A percentile compares a stretch with the other conserved stretches of the same genome.
Evolutionary conservation across 2,113 vertebrate species (phyloP).

Genomic region (Dasyurus viverrinus): DNA sequence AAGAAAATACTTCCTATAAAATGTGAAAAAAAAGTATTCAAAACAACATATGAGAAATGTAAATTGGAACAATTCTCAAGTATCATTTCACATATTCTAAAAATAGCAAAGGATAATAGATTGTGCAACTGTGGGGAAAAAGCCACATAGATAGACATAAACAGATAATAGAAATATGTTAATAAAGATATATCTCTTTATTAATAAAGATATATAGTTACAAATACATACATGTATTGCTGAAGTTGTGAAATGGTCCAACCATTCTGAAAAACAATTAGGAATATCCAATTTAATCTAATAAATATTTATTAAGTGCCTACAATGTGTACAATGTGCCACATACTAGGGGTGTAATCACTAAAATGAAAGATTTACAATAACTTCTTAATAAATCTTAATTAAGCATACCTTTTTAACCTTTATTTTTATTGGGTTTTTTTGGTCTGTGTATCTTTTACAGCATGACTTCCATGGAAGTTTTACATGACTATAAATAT

Average conservation of each 20-base stretch:
- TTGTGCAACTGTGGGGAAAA: neutral
- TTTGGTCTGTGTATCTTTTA: too few relatives aligned
- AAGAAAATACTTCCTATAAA: neutral
- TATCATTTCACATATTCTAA: neutral
- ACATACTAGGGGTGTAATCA: too few relatives aligned
- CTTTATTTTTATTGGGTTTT: too few relatives aligned
- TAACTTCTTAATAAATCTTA: too few relatives aligned
- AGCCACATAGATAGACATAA: neutral
- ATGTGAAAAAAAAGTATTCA: neutral
- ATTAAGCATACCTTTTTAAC: too few relatives aligned
- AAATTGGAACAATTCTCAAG: neutral
- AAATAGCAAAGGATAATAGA: neutral
- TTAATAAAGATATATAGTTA: neutral
- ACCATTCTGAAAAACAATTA: neutral
- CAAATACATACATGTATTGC: neutral
- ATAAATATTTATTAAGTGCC: neutral
- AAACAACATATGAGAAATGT: neutral
- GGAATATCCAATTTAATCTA: neutral
- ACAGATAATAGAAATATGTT: too few relatives aligned
- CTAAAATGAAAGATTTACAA: too few relatives aligned
- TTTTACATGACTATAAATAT: too few relatives aligned
- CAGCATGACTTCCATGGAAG: too few relatives aligned
- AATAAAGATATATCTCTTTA: neutral
- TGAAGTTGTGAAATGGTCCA: neutral
- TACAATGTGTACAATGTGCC: neutral